These are phyloP conservation scores for Epiblema foenella DNA, from an alignment of 2,888 invertebrate species.

Conservation along the genomic window DNA sequence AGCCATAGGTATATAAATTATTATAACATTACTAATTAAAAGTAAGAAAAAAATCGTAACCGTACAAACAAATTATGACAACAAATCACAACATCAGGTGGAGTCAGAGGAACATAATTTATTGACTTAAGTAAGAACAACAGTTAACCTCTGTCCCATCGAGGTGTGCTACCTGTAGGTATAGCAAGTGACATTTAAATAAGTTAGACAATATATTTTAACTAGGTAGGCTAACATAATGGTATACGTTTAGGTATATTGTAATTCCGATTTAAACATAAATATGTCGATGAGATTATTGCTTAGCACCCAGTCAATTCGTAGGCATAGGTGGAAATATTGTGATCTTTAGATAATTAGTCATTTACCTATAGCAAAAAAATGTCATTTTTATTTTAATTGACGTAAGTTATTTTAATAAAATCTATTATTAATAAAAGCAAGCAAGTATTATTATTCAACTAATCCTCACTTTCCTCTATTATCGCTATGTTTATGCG, in stretches of 20 bases:
- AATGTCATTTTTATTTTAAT: slow-evolving; percentile 23
- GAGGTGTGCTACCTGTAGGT: no score
- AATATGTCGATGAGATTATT: slow-evolving; percentile 38
- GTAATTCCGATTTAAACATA: slow-evolving; percentile 13
- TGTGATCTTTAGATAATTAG: slow-evolving; percentile 39
- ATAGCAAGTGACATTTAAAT: not conserved
- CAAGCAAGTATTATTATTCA: not conserved
- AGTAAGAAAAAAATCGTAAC: not conserved
- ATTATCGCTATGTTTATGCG: not conserved
- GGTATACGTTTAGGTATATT: not conserved
- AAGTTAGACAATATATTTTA: not conserved
- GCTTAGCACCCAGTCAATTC: slow-evolving; percentile 38
- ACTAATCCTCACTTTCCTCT: not conserved
- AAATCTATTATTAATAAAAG: slow-evolving; percentile 6
- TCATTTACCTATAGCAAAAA: slow-evolving; percentile 35
- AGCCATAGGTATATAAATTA: not conserved
- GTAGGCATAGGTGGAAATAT: slow-evolving; percentile 33
- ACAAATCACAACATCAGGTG: not conserved
- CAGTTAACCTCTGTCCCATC: no score
- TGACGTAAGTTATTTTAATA: slow-evolving; percentile 36
- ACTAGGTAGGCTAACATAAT: not conserved
- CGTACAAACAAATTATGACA: no score
- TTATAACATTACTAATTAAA: not conserved
- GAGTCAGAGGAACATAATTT: not conserved
- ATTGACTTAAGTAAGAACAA: no score